These are phyloP conservation scores for Tragelaphus scriptus DNA, from an alignment of 2,113 vertebrate genomes.

Conservation along the genomic window DNA sequence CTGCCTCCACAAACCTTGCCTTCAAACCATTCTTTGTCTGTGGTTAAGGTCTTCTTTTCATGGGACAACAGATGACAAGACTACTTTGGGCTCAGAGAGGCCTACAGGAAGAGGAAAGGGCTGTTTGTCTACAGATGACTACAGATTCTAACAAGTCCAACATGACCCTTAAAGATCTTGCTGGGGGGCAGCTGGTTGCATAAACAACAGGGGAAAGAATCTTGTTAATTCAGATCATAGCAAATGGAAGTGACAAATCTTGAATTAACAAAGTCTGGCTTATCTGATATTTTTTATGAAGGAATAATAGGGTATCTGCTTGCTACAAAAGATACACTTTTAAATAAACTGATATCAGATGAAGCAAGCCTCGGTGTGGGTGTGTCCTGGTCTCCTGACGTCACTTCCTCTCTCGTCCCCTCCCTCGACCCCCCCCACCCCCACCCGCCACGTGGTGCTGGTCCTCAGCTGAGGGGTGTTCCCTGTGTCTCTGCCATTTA, in stretches of 20 bases:
- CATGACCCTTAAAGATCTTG: background rate
- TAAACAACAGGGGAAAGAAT: background rate
- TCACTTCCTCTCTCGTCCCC: conserved; percentile 3
- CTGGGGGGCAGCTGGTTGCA: background rate
- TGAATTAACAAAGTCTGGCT: conserved; percentile 57
- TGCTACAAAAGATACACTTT: conserved; percentile 25
- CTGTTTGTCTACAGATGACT: background rate
- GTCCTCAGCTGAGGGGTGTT: conserved; percentile 56
- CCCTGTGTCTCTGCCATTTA: conserved; percentile 78
- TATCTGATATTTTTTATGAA: conserved; percentile 66
- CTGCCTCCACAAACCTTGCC: background rate
- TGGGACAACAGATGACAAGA: background rate
- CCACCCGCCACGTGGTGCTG: background rate
- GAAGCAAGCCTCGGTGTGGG: background rate
- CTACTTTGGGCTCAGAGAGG: background rate
- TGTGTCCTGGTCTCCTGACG: background rate
- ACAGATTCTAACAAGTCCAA: background rate
- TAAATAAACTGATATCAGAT: conserved; percentile 61
- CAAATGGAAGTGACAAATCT: conserved; percentile 4
- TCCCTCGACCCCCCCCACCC: background rate
- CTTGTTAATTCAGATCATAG: conserved; percentile 60
- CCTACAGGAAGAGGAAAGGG: background rate
- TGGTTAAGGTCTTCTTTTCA: background rate
- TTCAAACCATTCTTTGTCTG: background rate
- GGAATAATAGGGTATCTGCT: background rate